phyloP scores from a whole-genome alignment of 1,140 invertebrate species.

The Listronotus bonariensis region DNA sequence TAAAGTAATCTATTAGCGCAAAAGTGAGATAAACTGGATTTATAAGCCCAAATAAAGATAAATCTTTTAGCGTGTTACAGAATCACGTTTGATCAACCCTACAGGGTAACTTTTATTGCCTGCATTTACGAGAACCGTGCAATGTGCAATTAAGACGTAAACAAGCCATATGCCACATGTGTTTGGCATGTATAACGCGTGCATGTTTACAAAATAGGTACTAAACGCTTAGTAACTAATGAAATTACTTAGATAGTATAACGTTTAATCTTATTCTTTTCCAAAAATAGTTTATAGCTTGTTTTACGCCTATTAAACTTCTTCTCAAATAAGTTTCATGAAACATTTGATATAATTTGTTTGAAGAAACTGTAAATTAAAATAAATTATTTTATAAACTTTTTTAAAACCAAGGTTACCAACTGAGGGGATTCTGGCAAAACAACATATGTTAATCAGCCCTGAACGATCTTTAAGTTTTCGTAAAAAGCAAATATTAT shows the following conservation, averaged over 20 bases:
- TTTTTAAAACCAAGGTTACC: no score
- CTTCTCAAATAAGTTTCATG: no score
- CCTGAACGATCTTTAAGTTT: no score
- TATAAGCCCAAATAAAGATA: slow-evolving; percentile 28
- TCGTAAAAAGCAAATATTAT: no score
- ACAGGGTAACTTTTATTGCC: slow-evolving; percentile 21
- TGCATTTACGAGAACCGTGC: slow-evolving; percentile 1
- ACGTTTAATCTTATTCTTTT: background rate
- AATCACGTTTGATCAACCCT: slow-evolving; percentile 11
- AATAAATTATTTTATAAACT: no score
- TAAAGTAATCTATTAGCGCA: background rate
- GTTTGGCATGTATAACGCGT: slow-evolving; percentile 2
- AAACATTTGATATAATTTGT: no score
- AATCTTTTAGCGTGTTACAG: slow-evolving; percentile 20
- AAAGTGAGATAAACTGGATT: slow-evolving; percentile 17
- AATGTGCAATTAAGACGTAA: slow-evolving; percentile 21
- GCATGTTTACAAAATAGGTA: slow-evolving; percentile 8
- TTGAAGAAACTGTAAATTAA: no score
- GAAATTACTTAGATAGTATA: background rate
- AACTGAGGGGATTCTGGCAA: no score
- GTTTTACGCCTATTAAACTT: no score
- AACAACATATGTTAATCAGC: no score
- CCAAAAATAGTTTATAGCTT: no score
- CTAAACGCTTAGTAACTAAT: background rate
- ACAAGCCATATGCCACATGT: slow-evolving; percentile 9